phyloP scores from a whole-genome alignment of 2,888 invertebrate species.

The Xylophagus ater region DNA sequence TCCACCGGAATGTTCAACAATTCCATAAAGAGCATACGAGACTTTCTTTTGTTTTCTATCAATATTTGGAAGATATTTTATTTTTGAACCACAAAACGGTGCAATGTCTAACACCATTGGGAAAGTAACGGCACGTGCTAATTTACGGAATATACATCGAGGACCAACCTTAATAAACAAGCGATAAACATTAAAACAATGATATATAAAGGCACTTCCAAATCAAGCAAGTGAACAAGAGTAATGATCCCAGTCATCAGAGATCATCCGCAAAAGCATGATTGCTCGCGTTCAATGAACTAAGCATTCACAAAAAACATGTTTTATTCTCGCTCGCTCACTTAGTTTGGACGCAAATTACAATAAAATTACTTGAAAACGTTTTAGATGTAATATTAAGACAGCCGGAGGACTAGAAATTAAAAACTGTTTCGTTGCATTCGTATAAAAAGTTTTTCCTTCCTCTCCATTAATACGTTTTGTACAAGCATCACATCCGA shows the following conservation, averaged over 20 bases:
- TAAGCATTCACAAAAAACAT: too few species aligned
- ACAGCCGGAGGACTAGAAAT: slow-evolving; percentile 88
- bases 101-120: slow-evolving; percentile 76
- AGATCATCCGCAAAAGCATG: too few species aligned
- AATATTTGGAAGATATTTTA: slow-evolving; percentile 50
- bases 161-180: slow-evolving; percentile 63
- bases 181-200: too few species aligned
- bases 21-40: slow-evolving; percentile 83
- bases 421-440: slow-evolving; percentile 73
- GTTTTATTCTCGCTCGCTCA: too few species aligned
- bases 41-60: slow-evolving; percentile 53
- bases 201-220: background rate
- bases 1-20: slow-evolving; percentile 89
- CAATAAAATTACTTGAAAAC: slow-evolving; percentile 58
- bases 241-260: too few species aligned
- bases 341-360: background rate
- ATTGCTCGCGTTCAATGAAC: too few species aligned
- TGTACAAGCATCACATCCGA: slow-evolving; percentile 85
- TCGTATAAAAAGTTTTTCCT: slow-evolving; percentile 65
- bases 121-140: slow-evolving; percentile 77
- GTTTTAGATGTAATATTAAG: slow-evolving; percentile 86
- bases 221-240: background rate
- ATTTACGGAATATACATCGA: slow-evolving; percentile 65
- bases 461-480: slow-evolving; percentile 55
- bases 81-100: slow-evolving; percentile 71